phyloP scores from a whole-genome alignment of 2,797 vertebrate species.

The Threskiornis aethiopicus region DNA sequence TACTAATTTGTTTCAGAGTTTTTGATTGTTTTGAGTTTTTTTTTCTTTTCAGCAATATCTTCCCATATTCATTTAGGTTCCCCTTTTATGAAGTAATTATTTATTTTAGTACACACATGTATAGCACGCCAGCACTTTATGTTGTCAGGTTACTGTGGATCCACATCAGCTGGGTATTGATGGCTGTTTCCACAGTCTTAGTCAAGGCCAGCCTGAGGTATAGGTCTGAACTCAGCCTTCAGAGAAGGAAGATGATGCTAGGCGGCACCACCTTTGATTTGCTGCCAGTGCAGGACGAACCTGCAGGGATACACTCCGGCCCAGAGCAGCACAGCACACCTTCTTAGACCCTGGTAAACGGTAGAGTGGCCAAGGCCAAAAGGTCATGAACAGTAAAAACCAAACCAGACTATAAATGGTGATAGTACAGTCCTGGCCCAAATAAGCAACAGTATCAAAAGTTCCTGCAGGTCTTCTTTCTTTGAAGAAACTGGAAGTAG shows the following conservation, averaged over 20 bases:
- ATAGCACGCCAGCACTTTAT: not conserved
- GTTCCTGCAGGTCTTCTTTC: not conserved
- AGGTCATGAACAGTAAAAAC: not conserved
- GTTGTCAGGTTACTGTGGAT: not conserved
- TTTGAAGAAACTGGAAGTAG: not conserved
- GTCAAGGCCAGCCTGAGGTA: not conserved
- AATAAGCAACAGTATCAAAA: not conserved
- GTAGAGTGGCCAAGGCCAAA: not conserved
- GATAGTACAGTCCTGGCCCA: not conserved
- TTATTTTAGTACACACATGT: not conserved
- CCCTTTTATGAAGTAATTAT: not conserved
- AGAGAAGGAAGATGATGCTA: not conserved
- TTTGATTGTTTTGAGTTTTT: not conserved
- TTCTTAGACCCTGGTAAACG: not conserved
- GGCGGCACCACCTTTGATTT: not conserved
- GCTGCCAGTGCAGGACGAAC: not conserved
- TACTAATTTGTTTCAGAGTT: slow-evolving; percentile 10
- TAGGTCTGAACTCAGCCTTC: not conserved
- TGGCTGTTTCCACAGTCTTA: not conserved
- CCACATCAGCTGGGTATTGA: not conserved
- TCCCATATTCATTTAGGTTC: not conserved
- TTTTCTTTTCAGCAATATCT: not conserved
- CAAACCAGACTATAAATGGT: not conserved
- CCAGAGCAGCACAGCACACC: not conserved
- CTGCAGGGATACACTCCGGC: not conserved